Evolutionary conservation across 2,113 vertebrate genomes (phyloP).

Genomic region (Syngnathoides biaculeatus): DNA sequence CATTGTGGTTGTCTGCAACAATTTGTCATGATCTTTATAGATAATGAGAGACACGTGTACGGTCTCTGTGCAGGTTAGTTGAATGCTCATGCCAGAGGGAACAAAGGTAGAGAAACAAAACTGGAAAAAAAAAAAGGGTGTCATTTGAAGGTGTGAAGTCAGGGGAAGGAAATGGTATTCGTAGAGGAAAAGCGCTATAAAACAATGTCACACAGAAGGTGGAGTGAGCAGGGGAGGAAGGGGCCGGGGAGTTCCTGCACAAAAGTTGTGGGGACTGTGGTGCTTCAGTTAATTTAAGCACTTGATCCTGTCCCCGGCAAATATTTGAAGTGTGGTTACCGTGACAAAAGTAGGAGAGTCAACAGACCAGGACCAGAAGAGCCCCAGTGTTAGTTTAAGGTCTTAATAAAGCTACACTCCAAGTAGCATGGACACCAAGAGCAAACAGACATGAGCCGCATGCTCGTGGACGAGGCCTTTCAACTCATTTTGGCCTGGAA

Average conservation of each 20-base stretch:
- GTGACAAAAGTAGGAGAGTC: slow-evolving; percentile 70
- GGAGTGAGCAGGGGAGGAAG: slow-evolving; percentile 28
- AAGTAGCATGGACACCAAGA: slow-evolving; percentile 55
- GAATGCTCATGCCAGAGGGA: neutral
- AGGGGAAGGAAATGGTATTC: slow-evolving; percentile 35
- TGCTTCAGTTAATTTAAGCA: slow-evolving; percentile 68
- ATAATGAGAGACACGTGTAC: too few species aligned
- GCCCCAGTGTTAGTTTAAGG: slow-evolving; percentile 64
- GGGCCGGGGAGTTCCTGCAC: neutral
- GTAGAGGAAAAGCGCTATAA: slow-evolving; percentile 62
- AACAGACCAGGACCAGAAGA: slow-evolving; percentile 54
- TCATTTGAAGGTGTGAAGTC: slow-evolving; percentile 28
- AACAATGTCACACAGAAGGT: slow-evolving; percentile 46
- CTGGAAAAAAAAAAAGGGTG: neutral
- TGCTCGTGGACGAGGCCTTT: slow-evolving; percentile 9
- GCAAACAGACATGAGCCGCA: slow-evolving; percentile 51
- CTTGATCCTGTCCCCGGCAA: slow-evolving; percentile 66
- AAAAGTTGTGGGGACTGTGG: slow-evolving; percentile 35
- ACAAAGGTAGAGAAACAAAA: neutral
- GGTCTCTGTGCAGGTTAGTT: neutral
- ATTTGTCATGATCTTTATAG: neutral
- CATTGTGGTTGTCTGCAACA: neutral
- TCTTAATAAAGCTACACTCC: slow-evolving; percentile 70
- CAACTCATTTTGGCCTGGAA: slow-evolving; percentile 10
- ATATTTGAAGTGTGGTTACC: slow-evolving; percentile 73